Percentiles rank a stretch among this genome's conserved stretches.
phyloP scores from a whole-genome alignment of 2,113 vertebrate species.

The Nipponia nippon region DNA sequence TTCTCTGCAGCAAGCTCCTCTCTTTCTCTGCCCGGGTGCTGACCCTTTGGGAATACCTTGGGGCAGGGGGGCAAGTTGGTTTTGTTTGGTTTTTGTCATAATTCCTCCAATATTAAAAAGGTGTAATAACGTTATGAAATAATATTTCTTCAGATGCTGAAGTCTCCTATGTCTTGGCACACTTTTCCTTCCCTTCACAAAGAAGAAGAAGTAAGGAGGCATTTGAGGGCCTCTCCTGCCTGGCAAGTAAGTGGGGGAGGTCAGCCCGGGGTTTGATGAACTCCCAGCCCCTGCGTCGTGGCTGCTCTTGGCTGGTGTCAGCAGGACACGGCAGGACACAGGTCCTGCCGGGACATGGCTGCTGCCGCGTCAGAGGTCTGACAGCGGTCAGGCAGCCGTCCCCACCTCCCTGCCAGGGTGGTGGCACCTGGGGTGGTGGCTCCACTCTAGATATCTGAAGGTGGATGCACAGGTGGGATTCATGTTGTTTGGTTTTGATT shows the following conservation, averaged over 20 bases:
- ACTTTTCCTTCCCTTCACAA: background rate
- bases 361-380: background rate
- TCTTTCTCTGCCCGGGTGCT: background rate
- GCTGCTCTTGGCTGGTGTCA: background rate
- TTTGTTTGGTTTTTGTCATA: background rate
- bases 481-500: background rate
- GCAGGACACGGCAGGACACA: fast-evolving
- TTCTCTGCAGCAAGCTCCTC: background rate
- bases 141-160: background rate
- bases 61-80: fast-evolving
- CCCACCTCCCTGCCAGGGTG: background rate
- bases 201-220: background rate
- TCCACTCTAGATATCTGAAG: background rate
- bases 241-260: background rate
- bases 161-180: background rate
- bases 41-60: background rate
- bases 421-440: background rate
- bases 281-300: background rate
- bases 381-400: fast-evolving
- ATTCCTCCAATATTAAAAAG: background rate
- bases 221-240: background rate
- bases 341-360: background rate
- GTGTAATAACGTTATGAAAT: background rate
- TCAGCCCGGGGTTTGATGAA: fast-evolving
- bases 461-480: background rate